These are phyloP conservation scores for Decapterus maruadsi DNA, from an alignment of 2,797 vertebrate genomes.

Conservation along the genomic window DNA sequence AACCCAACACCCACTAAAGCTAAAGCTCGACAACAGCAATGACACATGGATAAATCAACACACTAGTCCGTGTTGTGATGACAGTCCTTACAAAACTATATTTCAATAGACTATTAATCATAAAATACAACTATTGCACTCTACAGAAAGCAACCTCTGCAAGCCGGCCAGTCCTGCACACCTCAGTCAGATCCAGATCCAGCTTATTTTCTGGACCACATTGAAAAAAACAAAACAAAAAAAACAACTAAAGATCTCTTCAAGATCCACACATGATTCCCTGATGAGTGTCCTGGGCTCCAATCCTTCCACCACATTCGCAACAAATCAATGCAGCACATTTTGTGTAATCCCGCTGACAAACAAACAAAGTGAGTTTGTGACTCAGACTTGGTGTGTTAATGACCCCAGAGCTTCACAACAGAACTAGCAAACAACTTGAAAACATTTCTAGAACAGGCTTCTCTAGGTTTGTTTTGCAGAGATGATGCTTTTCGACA, in stretches of 20 bases:
- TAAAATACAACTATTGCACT: neutral
- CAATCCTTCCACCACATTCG: too few species aligned
- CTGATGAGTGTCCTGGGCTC: too few species aligned
- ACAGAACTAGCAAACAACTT: neutral
- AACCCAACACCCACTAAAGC: neutral
- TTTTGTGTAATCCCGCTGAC: neutral
- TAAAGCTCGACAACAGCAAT: neutral
- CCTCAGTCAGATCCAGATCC: too few species aligned
- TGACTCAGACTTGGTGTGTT: neutral
- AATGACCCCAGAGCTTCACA: neutral
- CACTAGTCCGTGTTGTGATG: neutral
- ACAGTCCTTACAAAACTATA: neutral
- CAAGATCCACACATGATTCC: too few species aligned
- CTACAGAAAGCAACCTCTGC: too few species aligned
- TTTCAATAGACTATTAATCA: neutral
- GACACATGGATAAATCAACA: too few species aligned
- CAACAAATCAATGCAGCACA: neutral
- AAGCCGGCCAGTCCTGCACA: too few species aligned
- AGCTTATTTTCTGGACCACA: too few species aligned
- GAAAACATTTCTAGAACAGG: neutral
- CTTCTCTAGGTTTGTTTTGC: neutral
- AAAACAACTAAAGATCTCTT: too few species aligned
- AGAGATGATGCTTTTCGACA: neutral
- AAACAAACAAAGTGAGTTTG: too few species aligned
- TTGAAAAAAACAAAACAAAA: too few species aligned